Percentiles rank a stretch among this genome's conserved stretches.
phyloP scores from a whole-genome alignment of 2,113 vertebrate species.

The Chaetodon auriga region DNA sequence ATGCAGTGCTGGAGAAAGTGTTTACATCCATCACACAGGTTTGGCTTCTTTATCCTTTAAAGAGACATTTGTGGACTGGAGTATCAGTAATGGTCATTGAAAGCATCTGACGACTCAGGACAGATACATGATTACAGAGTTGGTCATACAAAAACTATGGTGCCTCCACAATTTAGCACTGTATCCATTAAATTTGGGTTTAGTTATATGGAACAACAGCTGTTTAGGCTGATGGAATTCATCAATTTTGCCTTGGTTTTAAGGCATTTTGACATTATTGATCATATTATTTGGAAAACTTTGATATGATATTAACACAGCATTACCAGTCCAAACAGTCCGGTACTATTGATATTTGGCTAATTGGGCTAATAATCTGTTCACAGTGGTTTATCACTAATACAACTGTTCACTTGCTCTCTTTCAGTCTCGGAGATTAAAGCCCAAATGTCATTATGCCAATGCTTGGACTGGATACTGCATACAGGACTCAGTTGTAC shows the following conservation, averaged over 20 bases:
- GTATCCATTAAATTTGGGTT: neutral
- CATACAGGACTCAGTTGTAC: neutral
- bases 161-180: neutral
- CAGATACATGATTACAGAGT: no score
- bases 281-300: neutral
- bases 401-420: neutral
- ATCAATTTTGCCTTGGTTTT: neutral
- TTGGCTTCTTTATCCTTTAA: neutral
- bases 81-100: no score
- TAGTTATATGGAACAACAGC: neutral
- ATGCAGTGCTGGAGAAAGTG: slow-evolving; percentile 96
- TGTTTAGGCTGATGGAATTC: neutral
- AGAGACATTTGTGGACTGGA: neutral
- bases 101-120: no score
- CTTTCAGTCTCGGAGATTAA: no score
- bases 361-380: neutral
- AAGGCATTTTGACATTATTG: neutral
- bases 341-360: neutral
- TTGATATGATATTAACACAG: neutral
- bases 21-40: slow-evolving; percentile 97
- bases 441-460: no score
- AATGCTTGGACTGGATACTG: neutral
- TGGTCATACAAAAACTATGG: no score
- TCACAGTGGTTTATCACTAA: neutral
- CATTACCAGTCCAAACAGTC: neutral